Conservation (phyloP, 1,140 invertebrate species). For the Megalonaias nervosa region DNA sequence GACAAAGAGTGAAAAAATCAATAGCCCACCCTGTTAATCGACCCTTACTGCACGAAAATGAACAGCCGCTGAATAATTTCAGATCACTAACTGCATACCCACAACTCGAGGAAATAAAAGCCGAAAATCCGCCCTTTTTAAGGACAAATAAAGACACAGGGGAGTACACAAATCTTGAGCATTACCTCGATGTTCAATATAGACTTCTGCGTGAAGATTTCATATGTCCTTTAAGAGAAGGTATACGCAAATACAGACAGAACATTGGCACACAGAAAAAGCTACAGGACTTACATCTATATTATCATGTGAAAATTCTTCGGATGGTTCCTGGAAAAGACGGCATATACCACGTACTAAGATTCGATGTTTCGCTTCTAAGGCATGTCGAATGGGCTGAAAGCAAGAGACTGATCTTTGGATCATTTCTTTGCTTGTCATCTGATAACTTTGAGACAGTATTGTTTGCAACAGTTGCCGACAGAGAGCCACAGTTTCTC, state of each 20-base stretch:
- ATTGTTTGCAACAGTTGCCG: slow-evolving; percentile 78
- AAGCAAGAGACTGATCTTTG: slow-evolving; percentile 78
- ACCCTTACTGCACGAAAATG: not conserved
- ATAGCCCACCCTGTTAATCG: too few species aligned
- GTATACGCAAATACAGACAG: slow-evolving; percentile 50
- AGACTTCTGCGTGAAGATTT: slow-evolving; percentile 82
- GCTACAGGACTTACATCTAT: slow-evolving; percentile 42
- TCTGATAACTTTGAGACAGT: slow-evolving; percentile 78
- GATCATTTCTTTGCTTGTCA: slow-evolving; percentile 80
- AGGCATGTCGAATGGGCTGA: slow-evolving; percentile 53
- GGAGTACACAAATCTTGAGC: slow-evolving; percentile 76
- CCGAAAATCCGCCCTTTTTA: slow-evolving; percentile 69
- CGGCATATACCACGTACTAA: slow-evolving; percentile 30
- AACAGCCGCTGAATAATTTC: slow-evolving; percentile 58
- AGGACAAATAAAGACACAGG: slow-evolving; percentile 77
- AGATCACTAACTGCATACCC: slow-evolving; percentile 53
- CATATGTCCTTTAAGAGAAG: slow-evolving; percentile 62
- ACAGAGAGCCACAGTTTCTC: slow-evolving; percentile 70
- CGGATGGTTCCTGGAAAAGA: not conserved
- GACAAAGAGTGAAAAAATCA: too few species aligned
- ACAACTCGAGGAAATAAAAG: slow-evolving; percentile 46
- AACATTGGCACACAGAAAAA: not conserved
- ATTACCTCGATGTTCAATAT: slow-evolving; percentile 86
- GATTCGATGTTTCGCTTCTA: slow-evolving; percentile 45
- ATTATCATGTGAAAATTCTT: slow-evolving; percentile 30